Conservation (phyloP, 2,797 vertebrate genomes). For the Cuculus canorus region DNA sequence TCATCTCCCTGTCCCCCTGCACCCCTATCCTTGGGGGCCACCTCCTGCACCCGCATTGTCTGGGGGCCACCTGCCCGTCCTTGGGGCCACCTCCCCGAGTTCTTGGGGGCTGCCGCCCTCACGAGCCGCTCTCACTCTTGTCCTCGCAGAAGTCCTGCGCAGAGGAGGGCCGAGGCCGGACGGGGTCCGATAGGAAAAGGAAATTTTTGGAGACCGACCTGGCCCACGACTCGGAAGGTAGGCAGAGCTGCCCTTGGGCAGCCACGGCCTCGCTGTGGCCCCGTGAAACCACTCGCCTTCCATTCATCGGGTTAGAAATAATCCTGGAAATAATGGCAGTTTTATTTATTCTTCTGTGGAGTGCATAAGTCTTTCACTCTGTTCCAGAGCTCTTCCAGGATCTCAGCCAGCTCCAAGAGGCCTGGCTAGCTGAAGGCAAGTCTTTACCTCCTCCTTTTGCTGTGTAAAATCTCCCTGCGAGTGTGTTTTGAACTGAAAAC, state of each 20-base stretch:
- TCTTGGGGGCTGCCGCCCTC: not conserved
- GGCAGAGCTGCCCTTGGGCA: not conserved
- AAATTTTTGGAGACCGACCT: conserved; percentile 94
- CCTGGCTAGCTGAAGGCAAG: conserved; percentile 98
- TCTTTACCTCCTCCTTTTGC: conserved; percentile 53
- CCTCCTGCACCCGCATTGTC: not conserved
- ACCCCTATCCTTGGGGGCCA: too few relatives aligned
- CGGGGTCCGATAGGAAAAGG: conserved; percentile 88
- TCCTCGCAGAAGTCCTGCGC: conserved; percentile 79
- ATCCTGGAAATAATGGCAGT: not conserved
- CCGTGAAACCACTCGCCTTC: fast-evolving
- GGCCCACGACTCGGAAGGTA: conserved; percentile 97
- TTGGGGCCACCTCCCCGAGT: not conserved
- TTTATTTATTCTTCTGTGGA: conserved; percentile 16
- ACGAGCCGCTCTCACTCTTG: not conserved
- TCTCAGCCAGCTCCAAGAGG: conserved; percentile 96
- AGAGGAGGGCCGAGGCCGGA: conserved; percentile 83
- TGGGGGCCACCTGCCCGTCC: not conserved
- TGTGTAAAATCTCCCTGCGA: conserved; percentile 4
- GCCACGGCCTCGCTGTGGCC: fast-evolving
- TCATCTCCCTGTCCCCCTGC: too few relatives aligned
- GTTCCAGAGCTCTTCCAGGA: conserved; percentile 95
- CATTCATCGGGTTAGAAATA: fast-evolving
- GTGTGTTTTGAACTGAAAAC: not conserved
- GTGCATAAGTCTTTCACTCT: conserved; percentile 42